Evolutionary conservation across 1,140 invertebrate species (phyloP).

Genomic region (Zaprionus ghesquierei): DNA sequence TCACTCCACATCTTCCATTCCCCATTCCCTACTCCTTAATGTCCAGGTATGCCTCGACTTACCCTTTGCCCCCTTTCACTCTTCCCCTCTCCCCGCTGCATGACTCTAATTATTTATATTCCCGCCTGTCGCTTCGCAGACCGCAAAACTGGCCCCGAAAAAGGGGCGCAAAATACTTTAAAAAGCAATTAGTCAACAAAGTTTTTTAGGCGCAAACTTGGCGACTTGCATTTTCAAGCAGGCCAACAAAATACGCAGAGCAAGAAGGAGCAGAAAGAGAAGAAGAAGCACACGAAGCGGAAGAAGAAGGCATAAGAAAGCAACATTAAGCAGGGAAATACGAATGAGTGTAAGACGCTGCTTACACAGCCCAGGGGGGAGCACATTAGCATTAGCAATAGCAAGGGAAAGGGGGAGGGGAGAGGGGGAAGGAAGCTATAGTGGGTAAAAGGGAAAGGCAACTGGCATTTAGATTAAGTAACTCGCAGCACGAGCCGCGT

Average conservation of each 20-base stretch:
- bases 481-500: background rate
- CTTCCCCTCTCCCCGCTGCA: background rate
- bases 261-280: background rate
- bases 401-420: background rate
- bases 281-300: too few relatives aligned
- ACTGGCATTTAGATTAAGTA: background rate
- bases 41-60: background rate
- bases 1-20: background rate
- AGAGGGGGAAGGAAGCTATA: too few relatives aligned
- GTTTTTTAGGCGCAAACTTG: conserved; percentile 58
- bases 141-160: conserved; percentile 37
- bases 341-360: conserved; percentile 18
- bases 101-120: conserved; percentile 63
- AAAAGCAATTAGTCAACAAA: conserved; percentile 76
- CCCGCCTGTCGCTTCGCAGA: background rate
- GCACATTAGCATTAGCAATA: background rate
- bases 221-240: conserved; percentile 67
- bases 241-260: conserved; percentile 23
- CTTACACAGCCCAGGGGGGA: background rate
- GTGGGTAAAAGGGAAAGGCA: too few relatives aligned
- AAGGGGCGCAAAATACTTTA: conserved; percentile 46
- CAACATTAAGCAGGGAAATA: background rate
- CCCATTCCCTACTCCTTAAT: background rate
- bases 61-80: background rate
- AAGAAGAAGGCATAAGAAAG: background rate